phyloP scores from a whole-genome alignment of 2,888 invertebrate genomes.

The Cremastobaeus sp. region DNA sequence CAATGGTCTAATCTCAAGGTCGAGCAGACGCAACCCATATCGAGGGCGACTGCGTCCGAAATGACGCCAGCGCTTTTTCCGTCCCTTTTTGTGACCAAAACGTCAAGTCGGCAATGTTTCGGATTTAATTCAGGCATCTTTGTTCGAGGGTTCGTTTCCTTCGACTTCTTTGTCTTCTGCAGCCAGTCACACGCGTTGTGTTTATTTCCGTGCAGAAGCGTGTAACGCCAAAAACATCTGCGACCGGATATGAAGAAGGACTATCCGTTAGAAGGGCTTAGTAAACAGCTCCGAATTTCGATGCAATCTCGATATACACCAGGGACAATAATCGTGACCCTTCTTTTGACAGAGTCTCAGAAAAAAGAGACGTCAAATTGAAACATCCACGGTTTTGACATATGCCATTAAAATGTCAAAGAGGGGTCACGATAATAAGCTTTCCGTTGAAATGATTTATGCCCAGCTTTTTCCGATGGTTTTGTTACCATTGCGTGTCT shows the following conservation, averaged over 20 bases:
- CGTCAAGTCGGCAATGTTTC: no score
- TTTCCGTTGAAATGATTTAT: conserved; percentile 22
- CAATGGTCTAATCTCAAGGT: no score
- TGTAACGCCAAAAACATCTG: conserved; percentile 45
- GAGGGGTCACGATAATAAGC: conserved; percentile 32
- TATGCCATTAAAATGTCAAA: conserved; percentile 59
- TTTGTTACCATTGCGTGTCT: not conserved
- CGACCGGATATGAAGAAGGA: conserved; percentile 10
- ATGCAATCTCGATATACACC: conserved; percentile 30
- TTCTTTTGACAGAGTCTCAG: conserved; percentile 18
- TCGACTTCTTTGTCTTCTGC: conserved; percentile 18
- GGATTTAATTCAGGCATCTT: no score
- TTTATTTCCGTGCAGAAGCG: conserved; percentile 23
- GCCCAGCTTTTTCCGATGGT: not conserved
- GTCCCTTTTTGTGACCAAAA: no score
- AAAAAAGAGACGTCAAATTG: conserved; percentile 55
- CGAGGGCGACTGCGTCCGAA: no score
- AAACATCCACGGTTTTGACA: conserved; percentile 57
- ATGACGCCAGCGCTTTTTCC: no score
- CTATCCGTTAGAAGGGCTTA: conserved; percentile 27
- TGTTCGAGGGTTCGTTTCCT: no score
- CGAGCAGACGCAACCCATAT: no score
- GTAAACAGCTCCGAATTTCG: conserved; percentile 39
- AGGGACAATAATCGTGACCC: conserved; percentile 34
- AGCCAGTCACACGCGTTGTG: conserved; percentile 1